phyloP scores from a whole-genome alignment of 2,797 vertebrate genomes.

The Pseudochirops cupreus region DNA sequence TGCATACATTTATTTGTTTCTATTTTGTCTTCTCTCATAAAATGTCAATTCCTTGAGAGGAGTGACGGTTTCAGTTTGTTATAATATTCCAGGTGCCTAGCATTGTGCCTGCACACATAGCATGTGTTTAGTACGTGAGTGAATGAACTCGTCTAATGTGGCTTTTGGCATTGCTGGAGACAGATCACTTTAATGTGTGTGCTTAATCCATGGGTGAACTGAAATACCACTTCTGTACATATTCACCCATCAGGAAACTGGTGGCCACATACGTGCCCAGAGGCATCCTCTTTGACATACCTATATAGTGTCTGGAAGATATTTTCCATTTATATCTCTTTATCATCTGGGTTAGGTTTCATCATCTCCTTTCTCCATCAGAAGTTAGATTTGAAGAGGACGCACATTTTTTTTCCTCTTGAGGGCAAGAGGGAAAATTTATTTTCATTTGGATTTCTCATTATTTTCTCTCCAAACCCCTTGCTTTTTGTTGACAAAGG shows the following conservation, averaged over 20 bases:
- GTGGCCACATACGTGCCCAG: background rate
- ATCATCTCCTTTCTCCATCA: background rate
- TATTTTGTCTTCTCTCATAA: too few relatives aligned
- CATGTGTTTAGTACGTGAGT: too few relatives aligned
- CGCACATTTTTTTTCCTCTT: background rate
- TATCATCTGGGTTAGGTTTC: background rate
- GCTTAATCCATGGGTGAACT: background rate
- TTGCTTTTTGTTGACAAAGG: slow-evolving; percentile 19
- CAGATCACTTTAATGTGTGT: too few relatives aligned
- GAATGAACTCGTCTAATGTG: too few relatives aligned
- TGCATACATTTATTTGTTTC: too few relatives aligned
- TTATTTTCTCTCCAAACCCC: slow-evolving; percentile 1
- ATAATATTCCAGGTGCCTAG: too few relatives aligned
- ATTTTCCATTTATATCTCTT: background rate
- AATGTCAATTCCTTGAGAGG: too few relatives aligned
- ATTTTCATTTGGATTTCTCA: slow-evolving; percentile 9
- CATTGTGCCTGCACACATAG: too few relatives aligned
- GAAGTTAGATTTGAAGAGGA: background rate
- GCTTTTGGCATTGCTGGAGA: too few relatives aligned
- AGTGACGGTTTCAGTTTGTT: too few relatives aligned
- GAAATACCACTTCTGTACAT: background rate
- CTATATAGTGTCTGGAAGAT: background rate
- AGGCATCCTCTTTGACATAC: background rate
- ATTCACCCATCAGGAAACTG: background rate
- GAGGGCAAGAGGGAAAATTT: background rate